These are phyloP conservation scores for Luperina testacea DNA, from an alignment of 2,888 invertebrate species.

Conservation along the genomic window DNA sequence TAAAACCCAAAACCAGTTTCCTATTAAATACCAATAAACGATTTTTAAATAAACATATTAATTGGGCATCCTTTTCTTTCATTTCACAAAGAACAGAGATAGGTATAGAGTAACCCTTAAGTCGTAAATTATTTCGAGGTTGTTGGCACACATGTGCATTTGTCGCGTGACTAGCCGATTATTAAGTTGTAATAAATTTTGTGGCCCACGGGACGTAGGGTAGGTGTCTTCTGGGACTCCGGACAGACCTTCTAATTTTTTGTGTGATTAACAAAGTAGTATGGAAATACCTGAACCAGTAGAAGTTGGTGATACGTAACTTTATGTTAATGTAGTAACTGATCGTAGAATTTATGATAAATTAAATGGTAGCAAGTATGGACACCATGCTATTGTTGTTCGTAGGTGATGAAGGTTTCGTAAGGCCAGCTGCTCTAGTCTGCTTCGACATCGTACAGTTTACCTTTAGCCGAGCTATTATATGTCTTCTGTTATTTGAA, in stretches of 20 bases:
- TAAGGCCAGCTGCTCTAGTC: constrained; percentile 15
- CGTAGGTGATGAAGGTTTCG: constrained; percentile 30
- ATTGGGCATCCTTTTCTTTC: constrained; percentile 69
- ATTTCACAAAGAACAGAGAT: constrained; percentile 69
- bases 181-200: constrained; percentile 89
- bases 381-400: constrained; percentile 34
- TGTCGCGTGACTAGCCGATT: constrained; percentile 85
- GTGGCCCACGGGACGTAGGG: constrained; percentile 77
- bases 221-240: constrained; percentile 75
- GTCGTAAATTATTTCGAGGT: constrained; percentile 86
- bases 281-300: constrained; percentile 49
- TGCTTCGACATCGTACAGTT: background rate
- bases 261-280: constrained; percentile 58
- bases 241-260: constrained; percentile 64
- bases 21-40: constrained; percentile 86
- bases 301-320: constrained; percentile 44
- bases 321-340: constrained; percentile 40
- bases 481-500: background rate
- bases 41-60: constrained; percentile 82
- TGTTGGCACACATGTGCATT: constrained; percentile 84
- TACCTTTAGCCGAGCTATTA: background rate
- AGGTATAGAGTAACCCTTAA: constrained; percentile 75
- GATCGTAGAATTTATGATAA: constrained; percentile 24
- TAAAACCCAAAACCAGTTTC: constrained; percentile 59
- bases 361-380: background rate